phyloP scores from a whole-genome alignment of 2,797 vertebrate species.

The Hippocampus kuda region DNA sequence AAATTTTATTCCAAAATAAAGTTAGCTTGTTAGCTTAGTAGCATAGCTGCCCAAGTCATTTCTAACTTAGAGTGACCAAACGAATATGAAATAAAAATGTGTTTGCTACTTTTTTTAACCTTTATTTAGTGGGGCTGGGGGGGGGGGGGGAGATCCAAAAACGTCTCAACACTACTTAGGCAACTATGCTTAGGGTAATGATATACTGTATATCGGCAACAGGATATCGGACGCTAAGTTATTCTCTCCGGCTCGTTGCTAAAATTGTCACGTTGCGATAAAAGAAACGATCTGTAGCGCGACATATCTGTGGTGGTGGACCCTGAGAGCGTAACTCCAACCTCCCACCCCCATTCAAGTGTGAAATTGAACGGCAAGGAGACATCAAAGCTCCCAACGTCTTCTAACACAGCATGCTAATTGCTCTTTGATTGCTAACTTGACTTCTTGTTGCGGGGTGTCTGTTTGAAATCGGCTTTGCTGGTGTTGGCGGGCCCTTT shows the following conservation, averaged over 20 bases:
- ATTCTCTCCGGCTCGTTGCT: conserved; percentile 14
- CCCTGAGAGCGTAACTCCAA: conserved; percentile 29
- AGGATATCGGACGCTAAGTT: conserved; percentile 16
- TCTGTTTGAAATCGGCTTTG: conserved; percentile 67
- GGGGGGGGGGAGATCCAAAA: no score
- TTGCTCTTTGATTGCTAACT: conserved; percentile 71
- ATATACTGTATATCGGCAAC: no score
- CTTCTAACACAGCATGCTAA: conserved; percentile 60
- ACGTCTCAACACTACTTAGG: no score
- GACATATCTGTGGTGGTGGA: conserved; percentile 32
- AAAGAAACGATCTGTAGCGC: conserved; percentile 13
- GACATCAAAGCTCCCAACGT: conserved; percentile 59
- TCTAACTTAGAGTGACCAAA: no score
- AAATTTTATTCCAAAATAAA: no score
- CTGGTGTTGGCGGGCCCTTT: conserved; percentile 44
- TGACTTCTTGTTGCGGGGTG: conserved; percentile 63
- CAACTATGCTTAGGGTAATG: neutral
- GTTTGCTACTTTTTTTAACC: neutral
- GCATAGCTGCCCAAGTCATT: no score
- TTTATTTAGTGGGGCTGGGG: no score
- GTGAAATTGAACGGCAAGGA: conserved; percentile 39
- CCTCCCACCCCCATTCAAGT: conserved; percentile 17
- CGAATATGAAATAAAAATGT: neutral
- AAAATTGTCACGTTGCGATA: conserved; percentile 12
- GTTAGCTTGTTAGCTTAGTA: no score